A percentile compares a stretch with the other conserved stretches of the same genome.
Conservation (phyloP, 1,140 invertebrate species). For the Homarus americanus region DNA sequence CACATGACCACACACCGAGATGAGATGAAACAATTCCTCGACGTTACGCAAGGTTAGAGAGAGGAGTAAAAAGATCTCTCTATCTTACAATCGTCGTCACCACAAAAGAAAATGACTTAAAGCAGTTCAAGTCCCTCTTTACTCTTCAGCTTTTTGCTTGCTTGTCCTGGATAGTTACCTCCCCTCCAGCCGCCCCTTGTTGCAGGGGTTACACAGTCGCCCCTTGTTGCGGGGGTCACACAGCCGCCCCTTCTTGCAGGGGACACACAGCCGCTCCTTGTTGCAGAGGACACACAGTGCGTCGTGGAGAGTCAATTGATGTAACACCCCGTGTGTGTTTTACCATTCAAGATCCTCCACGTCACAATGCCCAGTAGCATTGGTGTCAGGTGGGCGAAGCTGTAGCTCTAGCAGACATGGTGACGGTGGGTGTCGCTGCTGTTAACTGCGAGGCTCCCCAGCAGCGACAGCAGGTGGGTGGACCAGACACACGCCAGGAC, state of each 20-base stretch:
- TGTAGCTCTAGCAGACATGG: background rate
- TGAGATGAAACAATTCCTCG: background rate
- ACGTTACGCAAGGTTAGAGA: background rate
- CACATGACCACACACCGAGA: background rate
- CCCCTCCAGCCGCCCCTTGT: no score
- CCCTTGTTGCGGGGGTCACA: no score
- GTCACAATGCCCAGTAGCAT: background rate
- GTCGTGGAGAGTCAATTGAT: background rate
- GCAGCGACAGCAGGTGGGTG: slow-evolving; percentile 30
- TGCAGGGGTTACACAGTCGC: no score
- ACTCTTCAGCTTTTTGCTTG: background rate
- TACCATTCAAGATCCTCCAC: background rate
- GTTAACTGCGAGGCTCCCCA: background rate
- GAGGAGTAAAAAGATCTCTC: background rate
- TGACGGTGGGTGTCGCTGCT: background rate
- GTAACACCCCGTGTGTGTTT: background rate
- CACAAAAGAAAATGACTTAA: background rate
- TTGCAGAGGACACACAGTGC: no score
- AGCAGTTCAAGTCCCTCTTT: background rate
- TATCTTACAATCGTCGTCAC: background rate
- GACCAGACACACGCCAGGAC: slow-evolving; percentile 43
- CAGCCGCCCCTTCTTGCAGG: no score
- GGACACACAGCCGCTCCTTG: no score
- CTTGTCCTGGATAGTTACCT: background rate
- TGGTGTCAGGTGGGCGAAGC: background rate